Evolutionary conservation across 2,797 vertebrate species (phyloP), one percentile per base, ranked within the genome.

Genomic region (Lophius americanus): DNA sequence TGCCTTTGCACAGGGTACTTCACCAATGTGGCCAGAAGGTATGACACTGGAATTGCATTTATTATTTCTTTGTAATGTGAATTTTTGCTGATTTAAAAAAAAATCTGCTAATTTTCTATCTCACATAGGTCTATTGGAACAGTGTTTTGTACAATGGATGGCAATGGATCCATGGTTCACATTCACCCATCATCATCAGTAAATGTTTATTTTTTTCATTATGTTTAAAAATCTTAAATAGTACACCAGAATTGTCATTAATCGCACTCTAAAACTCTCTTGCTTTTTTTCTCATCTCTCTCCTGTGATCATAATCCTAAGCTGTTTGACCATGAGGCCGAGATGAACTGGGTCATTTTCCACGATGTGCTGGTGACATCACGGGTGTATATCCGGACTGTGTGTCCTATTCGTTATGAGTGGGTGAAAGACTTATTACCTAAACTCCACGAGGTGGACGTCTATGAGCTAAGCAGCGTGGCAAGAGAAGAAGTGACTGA

Each of bases 91-190:
- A 3, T 61, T 76, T 61, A 6, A 68, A 9, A 63, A 9, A 23
- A 47, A 0, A 49, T 68, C 0, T 37, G 7, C 32, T 48, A 0
- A 8, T 56, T 39, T 64, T 49, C 7, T 47, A 42, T 60, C n/a
- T 53, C 75, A 67, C n/a, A 61, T 59, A 99, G 97, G 78, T 97
- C 96, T 87, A 53, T 96, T 71, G 97, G 96, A 76, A 98, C 94
- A 85, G 94, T 94, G 0, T 99, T 99, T 88, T 97, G 96, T 88
- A 99, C 98, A 61, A 99, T 99, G 97, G 97, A 99, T 46, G 98
- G 98, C n/a, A 96, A 98, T 13, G 98, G 98, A 73, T 98, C 96
- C 36, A 92, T 94, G 73, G 95, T 98, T 78, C 94, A 97, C 53
- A 94, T 99, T 92, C 98, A 99, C 86, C 97, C 97, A 60, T 96